Evolutionary conservation across 2,888 invertebrate genomes (phyloP).

Genomic region (Embidobia sp.): DNA sequence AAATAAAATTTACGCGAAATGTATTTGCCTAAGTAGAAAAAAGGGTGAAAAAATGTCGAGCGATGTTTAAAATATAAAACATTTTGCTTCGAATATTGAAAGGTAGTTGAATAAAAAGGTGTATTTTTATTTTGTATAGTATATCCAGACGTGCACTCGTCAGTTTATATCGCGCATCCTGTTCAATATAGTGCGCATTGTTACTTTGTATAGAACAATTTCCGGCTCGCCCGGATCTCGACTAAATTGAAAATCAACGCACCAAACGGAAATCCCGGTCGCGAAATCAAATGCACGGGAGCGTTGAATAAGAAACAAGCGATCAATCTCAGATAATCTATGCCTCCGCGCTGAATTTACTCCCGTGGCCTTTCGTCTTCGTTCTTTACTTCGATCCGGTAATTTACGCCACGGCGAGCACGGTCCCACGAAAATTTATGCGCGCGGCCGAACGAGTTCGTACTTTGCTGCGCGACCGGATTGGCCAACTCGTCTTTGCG

Average conservation of each 20-base stretch:
- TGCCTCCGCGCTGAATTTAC: slow-evolving; percentile 69
- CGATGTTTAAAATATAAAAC: slow-evolving; percentile 37
- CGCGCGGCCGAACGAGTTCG: slow-evolving; percentile 55
- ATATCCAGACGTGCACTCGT: not conserved
- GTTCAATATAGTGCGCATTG: slow-evolving; percentile 44
- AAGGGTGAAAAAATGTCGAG: not conserved
- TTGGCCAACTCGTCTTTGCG: slow-evolving; percentile 26
- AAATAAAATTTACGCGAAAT: too few species aligned
- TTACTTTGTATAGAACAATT: slow-evolving; percentile 58
- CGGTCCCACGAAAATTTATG: slow-evolving; percentile 68
- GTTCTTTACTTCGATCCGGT: slow-evolving; percentile 66
- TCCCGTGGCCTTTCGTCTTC: slow-evolving; percentile 64
- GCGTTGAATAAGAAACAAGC: slow-evolving; percentile 71
- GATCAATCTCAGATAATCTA: slow-evolving; percentile 74
- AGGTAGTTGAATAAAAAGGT: slow-evolving; percentile 34
- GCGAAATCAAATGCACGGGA: slow-evolving; percentile 61
- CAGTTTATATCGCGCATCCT: slow-evolving; percentile 27
- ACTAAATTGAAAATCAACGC: slow-evolving; percentile 72
- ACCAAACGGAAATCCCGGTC: slow-evolving; percentile 70
- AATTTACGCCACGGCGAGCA: slow-evolving; percentile 68
- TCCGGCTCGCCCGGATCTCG: slow-evolving; percentile 54
- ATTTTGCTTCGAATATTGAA: slow-evolving; percentile 20
- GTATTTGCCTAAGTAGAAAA: slow-evolving; percentile 1
- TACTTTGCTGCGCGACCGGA: slow-evolving; percentile 36
- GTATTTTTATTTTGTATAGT: slow-evolving; percentile 26